These are phyloP conservation scores for Hermaeophaga mercurialis DNA, from an alignment of 2,888 invertebrate genomes.

Conservation along the genomic window DNA sequence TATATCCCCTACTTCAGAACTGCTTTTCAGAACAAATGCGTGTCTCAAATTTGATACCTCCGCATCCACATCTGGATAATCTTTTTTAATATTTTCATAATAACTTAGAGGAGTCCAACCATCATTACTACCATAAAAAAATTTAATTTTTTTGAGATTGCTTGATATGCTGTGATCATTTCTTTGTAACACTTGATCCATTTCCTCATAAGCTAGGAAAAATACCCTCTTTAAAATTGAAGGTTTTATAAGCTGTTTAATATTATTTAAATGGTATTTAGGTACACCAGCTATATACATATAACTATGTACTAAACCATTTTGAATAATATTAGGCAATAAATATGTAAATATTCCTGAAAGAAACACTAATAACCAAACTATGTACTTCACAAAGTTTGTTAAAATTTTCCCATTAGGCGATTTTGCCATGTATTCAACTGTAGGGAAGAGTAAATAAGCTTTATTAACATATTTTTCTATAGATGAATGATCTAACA, in stretches of 20 bases:
- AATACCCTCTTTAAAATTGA: constrained; percentile 68
- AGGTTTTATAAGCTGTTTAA: constrained; percentile 65
- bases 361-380: constrained; percentile 58
- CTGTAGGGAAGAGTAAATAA: constrained; percentile 84
- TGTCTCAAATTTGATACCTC: constrained; percentile 68
- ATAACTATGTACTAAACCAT: constrained; percentile 62
- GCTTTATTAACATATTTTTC: constrained; percentile 64
- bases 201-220: constrained; percentile 78
- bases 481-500: constrained; percentile 67
- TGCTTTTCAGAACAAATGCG: constrained; percentile 77
- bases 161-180: constrained; percentile 66
- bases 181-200: constrained; percentile 72
- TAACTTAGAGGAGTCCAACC: constrained; percentile 82
- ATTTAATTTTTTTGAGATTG: constrained; percentile 68
- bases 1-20: constrained; percentile 61
- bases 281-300: constrained; percentile 63
- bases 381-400: constrained; percentile 63
- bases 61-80: constrained; percentile 67
- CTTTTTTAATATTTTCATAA: constrained; percentile 67
- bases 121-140: constrained; percentile 81
- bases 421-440: constrained; percentile 80
- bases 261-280: constrained; percentile 58
- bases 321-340: constrained; percentile 63
- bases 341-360: constrained; percentile 60
- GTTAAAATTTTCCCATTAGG: constrained; percentile 76